phyloP scores from a whole-genome alignment of 92 coral and sea anemone species.

The Heteractis magnifica region DNA sequence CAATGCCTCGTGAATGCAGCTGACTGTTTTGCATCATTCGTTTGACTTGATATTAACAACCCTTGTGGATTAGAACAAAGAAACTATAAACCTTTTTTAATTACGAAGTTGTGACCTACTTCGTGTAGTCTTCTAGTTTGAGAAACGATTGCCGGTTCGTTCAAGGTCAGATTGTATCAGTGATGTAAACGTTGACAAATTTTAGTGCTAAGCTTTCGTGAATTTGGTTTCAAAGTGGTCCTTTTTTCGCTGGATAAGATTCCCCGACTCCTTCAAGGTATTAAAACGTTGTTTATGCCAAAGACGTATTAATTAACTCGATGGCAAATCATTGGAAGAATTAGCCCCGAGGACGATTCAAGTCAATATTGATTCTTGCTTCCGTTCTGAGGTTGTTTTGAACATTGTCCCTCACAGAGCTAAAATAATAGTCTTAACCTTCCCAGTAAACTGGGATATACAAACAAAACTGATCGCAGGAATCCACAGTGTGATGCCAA shows the following conservation, averaged over 20 bases:
- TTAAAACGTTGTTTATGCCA: not conserved
- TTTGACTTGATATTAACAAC: slow-evolving; percentile 18
- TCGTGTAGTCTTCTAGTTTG: not conserved
- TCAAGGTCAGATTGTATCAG: slow-evolving; percentile 21
- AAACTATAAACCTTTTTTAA: slow-evolving; percentile 14
- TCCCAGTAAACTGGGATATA: too few species aligned
- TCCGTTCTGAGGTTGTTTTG: not conserved
- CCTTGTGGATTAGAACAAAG: slow-evolving; percentile 14
- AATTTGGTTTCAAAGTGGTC: slow-evolving; percentile 11
- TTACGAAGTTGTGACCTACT: slow-evolving; percentile 2
- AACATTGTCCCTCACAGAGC: not conserved
- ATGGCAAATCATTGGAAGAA: not conserved
- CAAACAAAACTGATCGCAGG: not conserved
- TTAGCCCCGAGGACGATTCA: not conserved
- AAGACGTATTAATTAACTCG: not conserved
- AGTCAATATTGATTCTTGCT: not conserved
- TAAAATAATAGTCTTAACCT: not conserved
- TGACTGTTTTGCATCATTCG: slow-evolving; percentile 16
- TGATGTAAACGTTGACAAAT: slow-evolving; percentile 13
- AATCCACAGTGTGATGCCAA: not conserved
- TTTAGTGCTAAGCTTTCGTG: not conserved
- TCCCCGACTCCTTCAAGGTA: not conserved
- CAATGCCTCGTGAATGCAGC: slow-evolving; percentile 27
- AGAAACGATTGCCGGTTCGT: slow-evolving; percentile 12
- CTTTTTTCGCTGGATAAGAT: not conserved